Percentiles rank a stretch among this genome's conserved stretches.
Evolutionary conservation across 2,797 vertebrate genomes (phyloP).

Genomic region (Tarsius wallacei): DNA sequence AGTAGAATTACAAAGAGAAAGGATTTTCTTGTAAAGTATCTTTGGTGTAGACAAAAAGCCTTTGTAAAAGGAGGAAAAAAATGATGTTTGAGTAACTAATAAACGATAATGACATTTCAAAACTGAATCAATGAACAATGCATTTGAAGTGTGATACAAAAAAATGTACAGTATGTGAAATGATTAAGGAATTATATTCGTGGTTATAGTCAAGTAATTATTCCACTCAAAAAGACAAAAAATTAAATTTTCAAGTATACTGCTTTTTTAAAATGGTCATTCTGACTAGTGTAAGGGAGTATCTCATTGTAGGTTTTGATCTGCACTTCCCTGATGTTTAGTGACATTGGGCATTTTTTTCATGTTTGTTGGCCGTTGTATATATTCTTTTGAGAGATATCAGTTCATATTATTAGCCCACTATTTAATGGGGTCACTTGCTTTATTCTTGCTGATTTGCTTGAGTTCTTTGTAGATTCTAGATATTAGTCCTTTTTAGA

Average conservation of each 20-base stretch:
- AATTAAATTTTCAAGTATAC: constrained; percentile 17
- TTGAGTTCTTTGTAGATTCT: no score
- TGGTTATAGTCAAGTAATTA: background rate
- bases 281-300: no score
- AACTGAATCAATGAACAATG: background rate
- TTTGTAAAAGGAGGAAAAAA: constrained; percentile 24
- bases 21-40: background rate
- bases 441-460: no score
- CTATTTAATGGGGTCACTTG: no score
- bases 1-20: background rate
- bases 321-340: no score
- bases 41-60: background rate
- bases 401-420: no score
- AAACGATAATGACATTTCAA: constrained; percentile 37
- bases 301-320: no score
- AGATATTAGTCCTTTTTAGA: no score
- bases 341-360: no score
- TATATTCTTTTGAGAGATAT: no score
- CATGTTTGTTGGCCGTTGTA: no score
- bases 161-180: background rate
- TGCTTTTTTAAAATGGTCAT: no score
- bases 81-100: background rate
- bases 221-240: background rate
- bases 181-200: constrained; percentile 42
- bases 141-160: constrained; percentile 19